phyloP scores from a whole-genome alignment of 1,140 invertebrate genomes.

The Diabrotica undecimpunctata region DNA sequence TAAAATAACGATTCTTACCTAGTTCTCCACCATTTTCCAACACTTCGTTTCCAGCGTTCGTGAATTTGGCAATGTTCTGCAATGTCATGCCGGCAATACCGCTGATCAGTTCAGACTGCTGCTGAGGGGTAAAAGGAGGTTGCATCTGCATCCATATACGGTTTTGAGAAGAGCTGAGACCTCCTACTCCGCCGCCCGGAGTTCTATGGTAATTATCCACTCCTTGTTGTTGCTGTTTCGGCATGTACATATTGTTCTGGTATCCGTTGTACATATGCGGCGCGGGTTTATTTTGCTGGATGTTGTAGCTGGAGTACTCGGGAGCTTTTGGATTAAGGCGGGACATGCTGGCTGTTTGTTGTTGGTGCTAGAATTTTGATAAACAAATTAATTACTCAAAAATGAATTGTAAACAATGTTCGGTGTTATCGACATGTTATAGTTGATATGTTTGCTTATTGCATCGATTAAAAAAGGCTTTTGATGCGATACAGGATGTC shows the following conservation, averaged over 20 bases:
- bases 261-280: slow-evolving; percentile 37
- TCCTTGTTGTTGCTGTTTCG: slow-evolving; percentile 17
- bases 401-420: too few species aligned
- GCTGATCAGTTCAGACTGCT: slow-evolving; percentile 39
- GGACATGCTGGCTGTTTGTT: slow-evolving; percentile 57
- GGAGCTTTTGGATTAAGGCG: slow-evolving; percentile 84
- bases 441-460: too few species aligned
- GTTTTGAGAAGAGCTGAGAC: slow-evolving; percentile 19
- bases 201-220: slow-evolving; percentile 4
- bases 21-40: slow-evolving; percentile 51
- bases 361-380: slow-evolving; percentile 9
- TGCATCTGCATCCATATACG: slow-evolving; percentile 37
- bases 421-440: too few species aligned
- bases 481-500: too few species aligned
- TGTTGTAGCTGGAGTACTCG: slow-evolving; percentile 66
- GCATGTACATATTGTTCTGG: slow-evolving; percentile 34
- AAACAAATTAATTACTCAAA: too few species aligned
- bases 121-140: slow-evolving; percentile 36
- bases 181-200: not conserved
- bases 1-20: slow-evolving; percentile 7
- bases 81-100: slow-evolving; percentile 44
- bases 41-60: slow-evolving; percentile 52
- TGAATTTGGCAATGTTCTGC: slow-evolving; percentile 50
- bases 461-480: too few species aligned
- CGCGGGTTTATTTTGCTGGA: slow-evolving; percentile 33